Percentiles rank a stretch among this genome's conserved stretches.
Conservation (phyloP, 2,888 invertebrate species). For the Polyommatus icarus region DNA sequence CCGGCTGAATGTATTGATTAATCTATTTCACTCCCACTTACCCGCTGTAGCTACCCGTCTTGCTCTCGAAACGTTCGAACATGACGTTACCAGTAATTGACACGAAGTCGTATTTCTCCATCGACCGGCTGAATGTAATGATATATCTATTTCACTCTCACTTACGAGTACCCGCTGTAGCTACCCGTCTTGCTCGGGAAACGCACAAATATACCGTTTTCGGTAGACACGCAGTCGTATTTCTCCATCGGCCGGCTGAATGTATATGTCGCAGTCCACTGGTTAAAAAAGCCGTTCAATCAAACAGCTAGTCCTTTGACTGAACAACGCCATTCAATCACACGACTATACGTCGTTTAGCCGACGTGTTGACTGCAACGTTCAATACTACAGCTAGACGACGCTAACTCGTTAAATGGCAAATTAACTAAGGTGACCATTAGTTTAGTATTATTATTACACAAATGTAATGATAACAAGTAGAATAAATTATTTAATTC, state of each 20-base stretch:
- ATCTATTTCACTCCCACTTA: not conserved
- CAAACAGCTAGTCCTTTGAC: no score
- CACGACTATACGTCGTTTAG: no score
- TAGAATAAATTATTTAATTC: no score
- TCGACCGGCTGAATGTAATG: not conserved
- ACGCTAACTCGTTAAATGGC: no score
- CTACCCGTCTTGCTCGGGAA: constrained; percentile 96
- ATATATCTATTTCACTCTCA: constrained; percentile 3
- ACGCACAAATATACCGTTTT: constrained; percentile 91
- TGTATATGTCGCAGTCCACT: no score
- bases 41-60: not conserved
- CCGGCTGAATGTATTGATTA: constrained; percentile 74
- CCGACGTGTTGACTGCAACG: no score
- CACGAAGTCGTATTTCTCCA: not conserved
- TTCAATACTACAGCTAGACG: no score
- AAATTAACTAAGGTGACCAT: no score
- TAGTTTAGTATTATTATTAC: no score
- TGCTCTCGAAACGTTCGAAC: not conserved
- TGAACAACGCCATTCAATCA: no score
- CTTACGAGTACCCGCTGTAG: constrained; percentile 91
- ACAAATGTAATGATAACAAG: no score
- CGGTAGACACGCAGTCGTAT: constrained; percentile 94
- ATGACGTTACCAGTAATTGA: not conserved
- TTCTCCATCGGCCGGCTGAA: constrained; percentile 92
- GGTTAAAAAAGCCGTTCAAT: no score